Base-by-base conservation (phyloP, 2,797 vertebrate species). In the Cirrhinus mrigala region DNA sequence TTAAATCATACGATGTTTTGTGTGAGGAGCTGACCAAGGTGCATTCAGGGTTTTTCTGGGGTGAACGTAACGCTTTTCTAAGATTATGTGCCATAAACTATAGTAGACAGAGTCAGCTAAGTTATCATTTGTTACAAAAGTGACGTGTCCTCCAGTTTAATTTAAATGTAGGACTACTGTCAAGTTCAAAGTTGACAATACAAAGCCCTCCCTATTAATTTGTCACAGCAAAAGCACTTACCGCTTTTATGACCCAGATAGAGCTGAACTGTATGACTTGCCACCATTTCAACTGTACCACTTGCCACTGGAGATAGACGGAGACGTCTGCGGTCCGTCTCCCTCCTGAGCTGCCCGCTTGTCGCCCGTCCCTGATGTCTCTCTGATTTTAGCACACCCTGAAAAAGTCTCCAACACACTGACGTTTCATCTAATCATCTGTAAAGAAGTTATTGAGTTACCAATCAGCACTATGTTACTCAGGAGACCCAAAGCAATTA, bases 401-500 rank as follows among this genome's bases (percentile, higher is more conserved):
- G 70, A 81, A 87, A 86, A 84, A 82, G 52, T 86, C 73, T 82
- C 62, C 44, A 82, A 84, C 86, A 83, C 66, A 62, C 64, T 71
- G 48, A 27, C 54, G 29, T 86, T 89, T 76, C 82, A 79, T 85
- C 85, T 90, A 89, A 92, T 91, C 89, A 89, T 87, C 85, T 88
- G 84, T 86, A 88, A 87, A 92, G 85, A 86, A 88, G 69, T 86
- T 89, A 87, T 89, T 87, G 91, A 90, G 91, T 88, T 91, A 84
- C 84, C 89, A 91, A 88, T 91, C 88, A 91, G 86, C 81, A 81
- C 56, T 77, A 85, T 86, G 82, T 87, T 88, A 78, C 89, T 87
- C 85, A 37, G 52, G 89, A 90, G 88, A 89, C 85, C 71, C 79
- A 90, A 91, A 90, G 88, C 90, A 92, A 90, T 92, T 92, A 90